Base-by-base conservation (phyloP, 2,113 vertebrate species). In the Stegastes partitus region DNA sequence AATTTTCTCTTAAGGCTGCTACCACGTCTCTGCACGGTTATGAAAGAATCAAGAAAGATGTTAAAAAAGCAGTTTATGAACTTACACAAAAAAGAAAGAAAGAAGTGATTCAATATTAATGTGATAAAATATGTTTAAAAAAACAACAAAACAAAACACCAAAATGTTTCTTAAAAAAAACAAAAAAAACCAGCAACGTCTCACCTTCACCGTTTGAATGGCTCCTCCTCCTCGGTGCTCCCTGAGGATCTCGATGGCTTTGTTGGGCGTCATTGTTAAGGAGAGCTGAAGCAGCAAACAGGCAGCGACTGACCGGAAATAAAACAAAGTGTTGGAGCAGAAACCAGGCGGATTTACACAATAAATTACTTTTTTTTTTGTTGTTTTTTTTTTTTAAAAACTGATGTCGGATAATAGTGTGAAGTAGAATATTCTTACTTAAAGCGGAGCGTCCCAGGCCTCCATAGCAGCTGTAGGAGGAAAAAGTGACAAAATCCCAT, bases 171-270 rank as follows among this genome's bases (percentile, higher is more conserved):
- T 7, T 15, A 14, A 42, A 42, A 42, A 12, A 2, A 10, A 12
- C 5, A 34, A 34, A 11, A 15, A 3, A 12, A 18, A 34, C 11
- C 6, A n/a, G 23, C 8, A 18, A 49, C 0, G 1, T 11, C 31
- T 94, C 90, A 97, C 96, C 95, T 96, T 98, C 84, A 98, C 94
- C 0, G 97, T 98, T 66, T 97, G 96, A 45, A 98, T 97, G 0
- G 96, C 96, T 79, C 96, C 95, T 0, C 94, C 89, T 73, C 97
- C 97, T 87, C 96, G 89, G 68, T 95, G 58, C 68, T 94, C 94
- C 64, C 95, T 87, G 51, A 98, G 92, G 77, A 93, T 94, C 64
- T 97, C 95, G 1, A 97, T 96, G 14, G 87, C 96, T 90, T 96
- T 91, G 90, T 95, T 93, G 9, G 96, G 93, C 1, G 94, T 93